These are phyloP conservation scores for Zoroaster sp. DNA, from an alignment of 53 echinoderm and acorn worm genomes.

Conservation along the genomic window DNA sequence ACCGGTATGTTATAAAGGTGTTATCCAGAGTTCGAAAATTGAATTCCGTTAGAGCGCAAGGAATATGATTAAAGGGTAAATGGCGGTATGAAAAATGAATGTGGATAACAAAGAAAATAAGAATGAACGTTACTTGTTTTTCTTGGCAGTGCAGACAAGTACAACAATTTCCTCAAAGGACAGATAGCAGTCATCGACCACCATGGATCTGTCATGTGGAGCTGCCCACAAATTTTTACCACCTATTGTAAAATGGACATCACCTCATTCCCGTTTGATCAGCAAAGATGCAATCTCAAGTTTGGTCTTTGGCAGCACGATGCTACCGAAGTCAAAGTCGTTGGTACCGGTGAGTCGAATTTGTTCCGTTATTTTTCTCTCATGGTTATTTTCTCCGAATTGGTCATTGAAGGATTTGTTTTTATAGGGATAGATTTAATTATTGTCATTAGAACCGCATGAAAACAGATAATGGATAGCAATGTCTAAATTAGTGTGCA, in stretches of 20 bases:
- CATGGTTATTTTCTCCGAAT: neutral
- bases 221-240: slow-evolving; percentile 86
- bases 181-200: slow-evolving; percentile 74
- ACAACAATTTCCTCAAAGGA: slow-evolving; percentile 84
- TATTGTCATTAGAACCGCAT: neutral
- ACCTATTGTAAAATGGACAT: slow-evolving; percentile 95
- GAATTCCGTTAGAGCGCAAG: no score
- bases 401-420: neutral
- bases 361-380: neutral
- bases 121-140: neutral
- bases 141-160: slow-evolving; percentile 75
- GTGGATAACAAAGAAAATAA: no score
- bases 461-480: neutral
- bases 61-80: no score
- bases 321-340: slow-evolving; percentile 72
- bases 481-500: neutral
- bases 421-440: neutral
- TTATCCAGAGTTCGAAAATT: no score
- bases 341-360: slow-evolving; percentile 65
- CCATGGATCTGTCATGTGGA: slow-evolving; percentile 84
- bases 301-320: slow-evolving; percentile 99
- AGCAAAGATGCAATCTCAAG: slow-evolving; percentile 82
- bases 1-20: no score
- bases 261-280: slow-evolving; percentile 94
- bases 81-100: no score